Evolutionary conservation across 2,113 vertebrate genomes (phyloP), one percentile per base, ranked within the genome.

Genomic region (Hepsetus odoe): DNA sequence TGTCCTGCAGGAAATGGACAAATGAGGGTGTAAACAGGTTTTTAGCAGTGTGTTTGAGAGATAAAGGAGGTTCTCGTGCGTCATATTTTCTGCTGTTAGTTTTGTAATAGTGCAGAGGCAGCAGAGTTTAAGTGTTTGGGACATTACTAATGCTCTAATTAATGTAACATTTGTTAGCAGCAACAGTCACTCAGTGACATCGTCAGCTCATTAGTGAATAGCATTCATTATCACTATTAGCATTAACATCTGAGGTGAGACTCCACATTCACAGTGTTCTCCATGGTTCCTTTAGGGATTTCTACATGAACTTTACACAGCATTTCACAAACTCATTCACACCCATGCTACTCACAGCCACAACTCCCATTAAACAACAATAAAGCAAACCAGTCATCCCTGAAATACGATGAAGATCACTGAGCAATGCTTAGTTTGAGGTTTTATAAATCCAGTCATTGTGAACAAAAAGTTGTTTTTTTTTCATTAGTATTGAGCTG

Each of bases 111-210:
- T 79, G 64, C 82, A 77, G 32, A 82, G 72, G 72, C 83, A 82
- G 81, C 84, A 76, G 65, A 76, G 84, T 83, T 71, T 12, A 82
- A 80, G 80, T 85, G 83, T 86, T 80, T 67, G 80, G 72, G 58
- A 87, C 74, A 78, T 88, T 91, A 91, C 88, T 86, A 91, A 86
- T 71, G 79, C 70, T 68, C 83, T 85, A 90, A 90, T 91, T 89
- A 90, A 82, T 67, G 81, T 79, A 5, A 49, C 86, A 80, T 84
- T 90, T 84, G 87, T 91, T 91, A 91, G 87, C 53, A 16, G 68
- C 79, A 84, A 80, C 80, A 82, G 76, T 85, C 88, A 88, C 87
- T 88, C 73, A 88, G 84, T 76, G 75, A 88, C 87, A 90, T 86
- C 83, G 85, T 88, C 87, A 82, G 65, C 87, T 88, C 87, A 86